Base-by-base conservation (phyloP, 2,113 vertebrate species). In the Scatophagus argus region DNA sequence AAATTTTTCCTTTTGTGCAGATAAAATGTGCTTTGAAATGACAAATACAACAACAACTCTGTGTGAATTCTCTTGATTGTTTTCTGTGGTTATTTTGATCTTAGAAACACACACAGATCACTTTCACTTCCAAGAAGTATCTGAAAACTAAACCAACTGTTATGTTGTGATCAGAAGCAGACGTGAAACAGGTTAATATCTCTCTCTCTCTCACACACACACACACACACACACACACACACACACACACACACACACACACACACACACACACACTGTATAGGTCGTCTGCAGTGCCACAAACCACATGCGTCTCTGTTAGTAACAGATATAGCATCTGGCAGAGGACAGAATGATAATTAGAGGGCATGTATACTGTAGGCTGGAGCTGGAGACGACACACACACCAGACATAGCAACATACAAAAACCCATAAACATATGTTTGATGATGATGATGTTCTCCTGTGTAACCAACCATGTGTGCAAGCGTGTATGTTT, bases 241-340 rank as follows among this genome's bases (percentile, higher is more conserved):
- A n/a, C 44, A 49, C 38, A 63, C 29, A 25, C 51, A 36, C 39
- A 41, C 44, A 36, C 51, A 56, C 17, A 61, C 39, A 63, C 66
- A 71, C 39, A 54, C 27, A 72, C 31, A 43, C 23, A 43, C 43
- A 47, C 44, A 34, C 73, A 72, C 10, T 41, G 80, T 78, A 84
- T 82, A 89, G 86, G 76, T 81, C 71, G 52, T 67, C 34, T n/a
- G 41, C 55, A 66, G 68, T 1, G 36, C 83, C 85, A 61, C 88
- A 88, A 74, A 89, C 89, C 89, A 54, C 87, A 86, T 54, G 78
- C 44, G 86, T 68, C 72, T 86, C 82, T 76, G 81, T 82, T 77
- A 52, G 39, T 47, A 60, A 72, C 93, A 88, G 69, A 93, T 94
- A 86, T 93, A 93, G 91, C 87, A 89, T 79, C 82, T 89, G 90